Evolutionary conservation across 2,888 invertebrate genomes (phyloP), one percentile per base, ranked within the genome.

Genomic region (Agrilus mali): DNA sequence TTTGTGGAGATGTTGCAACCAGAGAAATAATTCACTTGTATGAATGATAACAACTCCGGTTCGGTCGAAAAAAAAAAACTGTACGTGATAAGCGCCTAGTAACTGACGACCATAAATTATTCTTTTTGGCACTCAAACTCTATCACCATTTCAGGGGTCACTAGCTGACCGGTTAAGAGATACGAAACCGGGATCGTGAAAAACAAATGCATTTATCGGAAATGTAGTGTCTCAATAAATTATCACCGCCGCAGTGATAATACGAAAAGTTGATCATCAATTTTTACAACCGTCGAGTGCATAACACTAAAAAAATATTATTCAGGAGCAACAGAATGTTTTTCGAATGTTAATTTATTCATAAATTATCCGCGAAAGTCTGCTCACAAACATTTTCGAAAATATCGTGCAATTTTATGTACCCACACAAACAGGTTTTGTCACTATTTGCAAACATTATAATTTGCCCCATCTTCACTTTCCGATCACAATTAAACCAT

Each of bases 81-180:
- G 27, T 27, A 10, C 10, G 8, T 27, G 8, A 27, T 27, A 27
- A 27, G 27, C 27, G 27, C 27, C 27, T 27, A 10, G 27, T 27
- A 27, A 27, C 27, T 27, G 4, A 10, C 27, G 27, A 27, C 41
- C 38, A 36, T 44, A 36, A 42, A 42, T 45, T 37, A 42, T 45
- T 40, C 44, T 47, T 43, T 42, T 48, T 48, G 47, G 47, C 47
- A 48, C 47, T 39, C 38, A 44, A 44, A 38, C 41, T 42, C 36
- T 45, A 48, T 45, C 45, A 48, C 47, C 45, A 41, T 43, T 47
- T 45, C 43, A 48, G n/a, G 41, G 47, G 44, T 45, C 45, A 45
- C 41, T 43, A 33, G 31, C 20, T 37, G 40, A 38, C 27, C 10
- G 27, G 27, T 27, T 27, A 27, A 7, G 8, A 20, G 27, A 27